These are phyloP conservation scores for Pan paniscus DNA, from an alignment of 2,113 vertebrate genomes.

Conservation along the genomic window DNA sequence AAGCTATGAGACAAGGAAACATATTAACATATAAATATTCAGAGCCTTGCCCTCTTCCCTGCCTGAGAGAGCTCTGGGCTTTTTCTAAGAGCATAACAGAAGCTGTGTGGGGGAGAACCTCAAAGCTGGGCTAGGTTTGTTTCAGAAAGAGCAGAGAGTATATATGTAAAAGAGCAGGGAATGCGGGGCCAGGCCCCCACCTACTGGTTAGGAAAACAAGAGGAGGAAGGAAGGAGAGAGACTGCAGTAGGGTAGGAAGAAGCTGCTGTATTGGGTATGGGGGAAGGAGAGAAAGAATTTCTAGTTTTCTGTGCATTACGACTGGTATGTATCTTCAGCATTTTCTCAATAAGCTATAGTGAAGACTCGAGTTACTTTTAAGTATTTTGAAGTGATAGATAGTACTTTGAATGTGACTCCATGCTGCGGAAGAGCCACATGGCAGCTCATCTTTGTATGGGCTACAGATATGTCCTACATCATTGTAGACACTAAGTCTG, in stretches of 20 bases:
- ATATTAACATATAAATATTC: constrained; percentile 19
- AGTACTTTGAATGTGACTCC: background rate
- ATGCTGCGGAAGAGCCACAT: background rate
- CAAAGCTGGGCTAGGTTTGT: background rate
- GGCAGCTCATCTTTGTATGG: background rate
- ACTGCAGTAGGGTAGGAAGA: background rate
- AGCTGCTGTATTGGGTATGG: too few relatives aligned
- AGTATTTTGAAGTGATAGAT: background rate
- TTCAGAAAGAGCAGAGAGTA: background rate
- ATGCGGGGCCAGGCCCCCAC: background rate
- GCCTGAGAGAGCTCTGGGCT: background rate
- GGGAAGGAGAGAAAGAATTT: background rate
- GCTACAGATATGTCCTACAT: background rate
- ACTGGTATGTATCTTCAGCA: background rate
- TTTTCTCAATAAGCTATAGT: background rate
- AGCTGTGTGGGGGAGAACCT: background rate
- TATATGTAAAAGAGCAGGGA: background rate
- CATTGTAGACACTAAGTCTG: background rate
- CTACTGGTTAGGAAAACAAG: background rate
- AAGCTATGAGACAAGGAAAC: constrained; percentile 7
- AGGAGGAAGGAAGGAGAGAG: background rate
- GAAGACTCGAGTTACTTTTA: background rate
- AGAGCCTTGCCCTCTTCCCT: background rate
- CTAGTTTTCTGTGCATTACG: background rate
- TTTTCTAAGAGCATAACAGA: background rate